Conservation (phyloP, 2,113 vertebrate genomes). For the Mastomys coucha region DNA sequence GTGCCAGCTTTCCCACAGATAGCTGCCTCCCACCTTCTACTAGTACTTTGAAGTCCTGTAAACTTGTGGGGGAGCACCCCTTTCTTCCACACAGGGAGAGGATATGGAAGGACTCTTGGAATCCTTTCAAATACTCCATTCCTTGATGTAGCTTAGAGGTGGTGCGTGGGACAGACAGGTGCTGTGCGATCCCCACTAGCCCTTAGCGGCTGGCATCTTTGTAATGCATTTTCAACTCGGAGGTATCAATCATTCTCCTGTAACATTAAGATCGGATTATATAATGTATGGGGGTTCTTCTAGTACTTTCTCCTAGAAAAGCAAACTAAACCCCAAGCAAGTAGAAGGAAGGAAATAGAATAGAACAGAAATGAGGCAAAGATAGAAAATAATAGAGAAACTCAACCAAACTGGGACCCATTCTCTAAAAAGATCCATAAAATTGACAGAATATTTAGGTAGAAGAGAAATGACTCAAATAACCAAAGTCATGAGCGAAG, state of each 20-base stretch:
- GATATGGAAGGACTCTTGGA: not conserved
- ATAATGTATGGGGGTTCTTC: not conserved
- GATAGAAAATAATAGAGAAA: constrained; percentile 48
- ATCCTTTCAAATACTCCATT: not conserved
- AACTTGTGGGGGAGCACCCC: not conserved
- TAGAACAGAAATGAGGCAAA: not conserved
- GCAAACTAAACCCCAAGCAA: constrained; percentile 15
- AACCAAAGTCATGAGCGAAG: not conserved
- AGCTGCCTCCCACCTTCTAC: not conserved
- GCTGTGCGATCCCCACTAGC: not conserved
- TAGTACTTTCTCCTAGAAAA: not conserved
- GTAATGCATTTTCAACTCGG: not conserved
- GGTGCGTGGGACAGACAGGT: not conserved
- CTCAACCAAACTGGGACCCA: not conserved
- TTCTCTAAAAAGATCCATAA: constrained; percentile 8
- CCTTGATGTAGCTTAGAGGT: not conserved
- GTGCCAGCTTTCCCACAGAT: not conserved
- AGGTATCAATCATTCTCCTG: not conserved
- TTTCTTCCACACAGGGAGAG: not conserved
- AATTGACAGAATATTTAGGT: constrained; percentile 14
- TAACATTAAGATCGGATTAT: not conserved
- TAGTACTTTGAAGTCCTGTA: constrained; percentile 2
- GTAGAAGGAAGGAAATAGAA: constrained; percentile 6
- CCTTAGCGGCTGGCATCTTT: not conserved
- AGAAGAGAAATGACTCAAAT: constrained; percentile 6